phyloP scores from a whole-genome alignment of 2,113 vertebrate species.

The Pomatorhinus ruficollis region DNA sequence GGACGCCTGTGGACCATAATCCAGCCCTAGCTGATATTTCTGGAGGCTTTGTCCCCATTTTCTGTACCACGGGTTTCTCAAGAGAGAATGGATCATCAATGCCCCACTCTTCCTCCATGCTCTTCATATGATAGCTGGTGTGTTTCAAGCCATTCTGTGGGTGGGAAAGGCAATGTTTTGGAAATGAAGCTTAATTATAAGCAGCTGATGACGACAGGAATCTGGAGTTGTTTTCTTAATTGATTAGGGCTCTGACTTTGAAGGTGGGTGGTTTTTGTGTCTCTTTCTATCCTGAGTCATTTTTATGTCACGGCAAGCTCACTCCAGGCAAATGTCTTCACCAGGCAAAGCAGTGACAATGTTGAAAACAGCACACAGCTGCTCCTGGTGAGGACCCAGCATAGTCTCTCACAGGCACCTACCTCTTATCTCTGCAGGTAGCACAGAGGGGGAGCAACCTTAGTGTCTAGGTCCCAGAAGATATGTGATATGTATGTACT shows the following conservation, averaged over 20 bases:
- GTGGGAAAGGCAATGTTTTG: background rate
- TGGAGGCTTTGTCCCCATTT: background rate
- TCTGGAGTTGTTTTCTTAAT: background rate
- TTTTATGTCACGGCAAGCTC: background rate
- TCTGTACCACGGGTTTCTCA: background rate
- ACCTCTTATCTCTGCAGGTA: background rate
- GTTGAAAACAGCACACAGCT: background rate
- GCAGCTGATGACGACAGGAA: background rate
- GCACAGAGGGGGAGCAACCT: background rate
- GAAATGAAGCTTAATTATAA: background rate
- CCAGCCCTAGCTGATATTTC: background rate
- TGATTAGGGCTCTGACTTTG: background rate
- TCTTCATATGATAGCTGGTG: background rate
- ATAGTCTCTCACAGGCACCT: background rate
- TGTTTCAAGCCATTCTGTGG: background rate
- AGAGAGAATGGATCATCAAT: background rate
- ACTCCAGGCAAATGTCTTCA: background rate
- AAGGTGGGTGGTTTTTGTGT: background rate
- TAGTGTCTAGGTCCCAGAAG: background rate
- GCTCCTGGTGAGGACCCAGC: background rate
- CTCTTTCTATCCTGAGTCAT: conserved; percentile 24
- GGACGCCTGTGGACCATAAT: background rate
- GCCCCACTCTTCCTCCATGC: background rate
- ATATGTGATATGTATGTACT: background rate
- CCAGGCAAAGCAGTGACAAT: background rate